Conservation (phyloP, 2,888 invertebrate genomes). For the Augochlorella aurata region DNA sequence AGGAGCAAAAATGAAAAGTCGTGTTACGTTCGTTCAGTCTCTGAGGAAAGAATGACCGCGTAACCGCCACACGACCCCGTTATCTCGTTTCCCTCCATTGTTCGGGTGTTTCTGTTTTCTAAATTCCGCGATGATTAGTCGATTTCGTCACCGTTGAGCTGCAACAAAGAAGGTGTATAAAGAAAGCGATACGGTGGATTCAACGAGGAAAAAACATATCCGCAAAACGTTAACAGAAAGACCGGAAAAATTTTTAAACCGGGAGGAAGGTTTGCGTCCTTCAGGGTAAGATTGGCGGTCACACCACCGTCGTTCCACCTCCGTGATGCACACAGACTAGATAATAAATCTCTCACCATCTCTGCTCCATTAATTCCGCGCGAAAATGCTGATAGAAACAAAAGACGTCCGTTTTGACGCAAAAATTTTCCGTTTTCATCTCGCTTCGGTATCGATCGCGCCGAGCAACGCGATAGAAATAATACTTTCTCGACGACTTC, state of each 20-base stretch:
- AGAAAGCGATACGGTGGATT: background rate
- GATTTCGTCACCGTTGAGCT: background rate
- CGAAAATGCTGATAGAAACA: conserved; percentile 18
- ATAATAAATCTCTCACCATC: conserved; percentile 43
- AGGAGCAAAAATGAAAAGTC: conserved; percentile 6
- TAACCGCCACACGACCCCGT: background rate
- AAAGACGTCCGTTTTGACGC: background rate
- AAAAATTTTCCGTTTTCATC: background rate
- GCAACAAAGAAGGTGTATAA: background rate
- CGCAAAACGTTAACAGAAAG: background rate
- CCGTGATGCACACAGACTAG: conserved; percentile 54
- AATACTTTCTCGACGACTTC: conserved; percentile 50
- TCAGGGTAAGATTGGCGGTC: conserved; percentile 26
- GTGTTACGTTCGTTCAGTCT: conserved; percentile 9
- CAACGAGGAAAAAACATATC: background rate
- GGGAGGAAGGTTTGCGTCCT: conserved; percentile 10
- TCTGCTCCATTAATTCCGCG: background rate
- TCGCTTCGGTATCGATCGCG: conserved; percentile 1
- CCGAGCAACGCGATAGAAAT: conserved; percentile 25
- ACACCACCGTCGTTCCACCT: conserved; percentile 34
- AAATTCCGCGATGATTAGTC: background rate
- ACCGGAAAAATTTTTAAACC: background rate
- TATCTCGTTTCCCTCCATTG: background rate
- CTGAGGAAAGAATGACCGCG: background rate
- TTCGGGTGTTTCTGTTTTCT: background rate